Base-by-base conservation (phyloP, 2,113 vertebrate genomes). In the Oenanthe oenanthe region DNA sequence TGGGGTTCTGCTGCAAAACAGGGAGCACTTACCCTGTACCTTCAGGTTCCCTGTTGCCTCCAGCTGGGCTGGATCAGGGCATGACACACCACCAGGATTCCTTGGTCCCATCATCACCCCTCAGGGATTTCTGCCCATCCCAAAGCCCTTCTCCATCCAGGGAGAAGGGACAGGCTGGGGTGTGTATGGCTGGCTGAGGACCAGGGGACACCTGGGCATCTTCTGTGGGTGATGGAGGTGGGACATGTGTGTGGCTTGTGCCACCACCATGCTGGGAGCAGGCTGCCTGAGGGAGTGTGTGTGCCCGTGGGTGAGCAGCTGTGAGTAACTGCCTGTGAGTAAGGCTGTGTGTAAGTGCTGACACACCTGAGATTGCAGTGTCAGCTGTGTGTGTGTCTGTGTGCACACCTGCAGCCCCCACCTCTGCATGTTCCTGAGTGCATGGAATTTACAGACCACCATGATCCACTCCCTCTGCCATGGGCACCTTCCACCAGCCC, bases 231-330 rank as follows among this genome's bases (percentile, higher is more conserved):
- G 36, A 12, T 40, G 40, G 56, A 60, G 43, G 17, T 19, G 38
- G 67, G 72, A 67, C 3, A 1, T 0, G 2, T 7, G 13, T 12
- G 14, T 3, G 2, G 6, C 68, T 17, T 31, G 43, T 16, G 40
- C 17, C n/a, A 11, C 34, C 34, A 54, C 12, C 21, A 3, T 7
- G 32, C 5, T 18, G 48, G 58, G 19, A 9, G 14, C 68, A 43
- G 9, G 24, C 60, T 57, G 20, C 10, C 71, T n/a, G 62, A n/a
- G 53, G 28, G n/a, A 6, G 15, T 0, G 26, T 25, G 26, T 21
- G 3, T 34, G 48, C 4, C 47, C 7, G 4, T 0, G 6, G 40
- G 8, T 24, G 68, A 80, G 53, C 36, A 86, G n/a, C 1, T 50
- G n/a, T 6, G 48, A 17, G 53, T 29, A 5, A 31, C 58, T 17